Percentiles rank a stretch among this genome's conserved stretches.
Evolutionary conservation across 2,888 invertebrate species (phyloP).

Genomic region (Ophion costatus): DNA sequence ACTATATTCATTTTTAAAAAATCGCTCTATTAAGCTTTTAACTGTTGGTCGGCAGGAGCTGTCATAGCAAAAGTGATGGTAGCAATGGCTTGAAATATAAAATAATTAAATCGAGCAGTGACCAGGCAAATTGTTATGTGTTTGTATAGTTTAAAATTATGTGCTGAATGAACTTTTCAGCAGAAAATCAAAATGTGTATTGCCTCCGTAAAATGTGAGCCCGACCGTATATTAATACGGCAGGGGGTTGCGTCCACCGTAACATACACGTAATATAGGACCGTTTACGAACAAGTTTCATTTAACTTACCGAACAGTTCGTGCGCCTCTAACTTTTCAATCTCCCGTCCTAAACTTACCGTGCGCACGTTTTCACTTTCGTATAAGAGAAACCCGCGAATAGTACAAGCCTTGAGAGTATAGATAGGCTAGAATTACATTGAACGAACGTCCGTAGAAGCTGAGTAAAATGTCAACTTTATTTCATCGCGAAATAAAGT

Average conservation of each 20-base stretch:
- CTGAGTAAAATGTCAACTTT: conserved; percentile 11
- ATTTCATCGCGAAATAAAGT: background rate
- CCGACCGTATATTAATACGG: background rate
- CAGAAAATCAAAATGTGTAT: background rate
- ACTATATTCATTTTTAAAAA: too few relatives aligned
- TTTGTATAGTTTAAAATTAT: too few relatives aligned
- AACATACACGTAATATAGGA: conserved; percentile 30
- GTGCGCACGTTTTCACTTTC: conserved; percentile 38
- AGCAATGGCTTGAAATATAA: too few relatives aligned
- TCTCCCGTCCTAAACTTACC: conserved; percentile 70
- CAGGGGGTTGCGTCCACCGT: background rate
- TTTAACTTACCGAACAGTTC: conserved; percentile 63
- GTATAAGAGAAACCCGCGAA: conserved; percentile 18
- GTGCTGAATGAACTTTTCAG: too few relatives aligned
- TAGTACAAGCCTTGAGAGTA: background rate
- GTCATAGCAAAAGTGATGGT: too few relatives aligned
- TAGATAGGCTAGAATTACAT: background rate
- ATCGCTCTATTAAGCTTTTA: too few relatives aligned
- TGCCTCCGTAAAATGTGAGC: background rate
- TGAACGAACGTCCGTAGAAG: background rate
- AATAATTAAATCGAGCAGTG: too few relatives aligned
- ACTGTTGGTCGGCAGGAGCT: too few relatives aligned
- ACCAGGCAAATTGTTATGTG: too few relatives aligned
- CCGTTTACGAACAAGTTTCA: conserved; percentile 52
- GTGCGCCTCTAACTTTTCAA: conserved; percentile 75